Base-by-base conservation (phyloP, 2,113 vertebrate species). In the Cebus imitator region DNA sequence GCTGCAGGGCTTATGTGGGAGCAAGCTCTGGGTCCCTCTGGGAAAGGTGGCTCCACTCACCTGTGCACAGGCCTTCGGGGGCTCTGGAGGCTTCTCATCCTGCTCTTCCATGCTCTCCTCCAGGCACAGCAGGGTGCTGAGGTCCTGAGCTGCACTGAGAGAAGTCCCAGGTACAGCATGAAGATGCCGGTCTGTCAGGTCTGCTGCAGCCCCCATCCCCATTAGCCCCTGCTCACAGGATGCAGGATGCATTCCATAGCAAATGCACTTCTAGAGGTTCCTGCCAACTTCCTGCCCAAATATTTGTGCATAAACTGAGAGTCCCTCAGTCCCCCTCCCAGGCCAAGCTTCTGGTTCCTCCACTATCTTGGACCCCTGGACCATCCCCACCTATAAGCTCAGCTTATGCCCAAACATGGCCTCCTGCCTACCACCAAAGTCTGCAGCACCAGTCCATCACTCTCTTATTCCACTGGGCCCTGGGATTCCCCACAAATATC, bases 41-140 rank as follows among this genome's bases (percentile, higher is more conserved):
- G 64, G 8, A 66, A 87, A 20, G 37, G 8, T 45, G 43, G 88
- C 64, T 58, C 50, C 52, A 94, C 97, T 97, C 45, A 97, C 97
- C 94, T 93, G 95, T 0, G 0, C 0, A 5, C 37, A 43, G 58
- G 81, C 82, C 85, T 78, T 80, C 13, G 40, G 73, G 58, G 97
- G 23, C 13, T 9, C 87, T 1, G 5, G 90, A 30, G 84, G 84
- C 87, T 94, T 96, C 30, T 95, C 92, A 20, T 94, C 96, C 66
- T 0, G 76, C 32, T 52, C 85, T 12, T 97, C 97, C 97, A 97
- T 97, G 87, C 61, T 95, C 57, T 81, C 75, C 52, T 94, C 64
- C 78, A 40, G 37, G 37, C 17, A 30, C 1, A 2, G 73, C 61
- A 35, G 45, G 40, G 61, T 35, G 27, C 30, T 80, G 35, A 66